Percentiles rank a stretch among this genome's conserved stretches.
Evolutionary conservation across 1,140 invertebrate species (phyloP).

Genomic region (Sitobion miscanthi): DNA sequence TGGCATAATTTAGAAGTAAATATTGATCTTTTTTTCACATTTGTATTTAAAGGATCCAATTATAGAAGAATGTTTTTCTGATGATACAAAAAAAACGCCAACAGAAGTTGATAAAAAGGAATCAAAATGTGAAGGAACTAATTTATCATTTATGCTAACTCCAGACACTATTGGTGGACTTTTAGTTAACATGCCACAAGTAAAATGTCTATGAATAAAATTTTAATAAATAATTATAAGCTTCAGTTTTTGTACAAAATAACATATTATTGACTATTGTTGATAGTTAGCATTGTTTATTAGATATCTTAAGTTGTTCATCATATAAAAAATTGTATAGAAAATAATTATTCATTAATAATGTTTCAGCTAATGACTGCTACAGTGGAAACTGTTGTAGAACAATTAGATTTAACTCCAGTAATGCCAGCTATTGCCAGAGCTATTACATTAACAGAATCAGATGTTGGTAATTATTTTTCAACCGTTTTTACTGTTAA

Average conservation of each 20-base stretch:
- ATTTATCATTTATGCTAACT: slow-evolving; percentile 69
- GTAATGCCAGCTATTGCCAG: slow-evolving; percentile 81
- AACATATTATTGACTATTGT: not conserved
- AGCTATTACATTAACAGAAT: slow-evolving; percentile 86
- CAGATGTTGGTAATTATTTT: slow-evolving; percentile 75
- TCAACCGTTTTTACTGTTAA: not conserved
- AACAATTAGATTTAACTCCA: slow-evolving; percentile 82
- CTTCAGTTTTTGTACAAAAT: not conserved
- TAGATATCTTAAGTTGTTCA: not conserved
- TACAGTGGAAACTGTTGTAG: slow-evolving; percentile 89
- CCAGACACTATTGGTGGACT: slow-evolving; percentile 70
- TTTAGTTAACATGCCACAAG: slow-evolving; percentile 88
- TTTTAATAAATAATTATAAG: not conserved
- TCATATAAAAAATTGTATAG: not conserved
- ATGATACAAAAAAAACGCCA: slow-evolving; percentile 69
- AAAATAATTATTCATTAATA: not conserved
- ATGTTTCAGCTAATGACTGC: slow-evolving; percentile 84
- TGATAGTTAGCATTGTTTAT: not conserved
- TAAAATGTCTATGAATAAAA: slow-evolving; percentile 63
- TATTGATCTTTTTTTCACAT: not conserved
- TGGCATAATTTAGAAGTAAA: not conserved
- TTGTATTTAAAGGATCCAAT: slow-evolving; percentile 64
- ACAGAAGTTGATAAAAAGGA: slow-evolving; percentile 71
- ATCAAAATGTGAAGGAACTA: slow-evolving; percentile 69
- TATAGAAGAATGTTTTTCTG: slow-evolving; percentile 69